Evolutionary conservation across 2,888 invertebrate species (phyloP).

Genomic region (Podotricha telesiphe): DNA sequence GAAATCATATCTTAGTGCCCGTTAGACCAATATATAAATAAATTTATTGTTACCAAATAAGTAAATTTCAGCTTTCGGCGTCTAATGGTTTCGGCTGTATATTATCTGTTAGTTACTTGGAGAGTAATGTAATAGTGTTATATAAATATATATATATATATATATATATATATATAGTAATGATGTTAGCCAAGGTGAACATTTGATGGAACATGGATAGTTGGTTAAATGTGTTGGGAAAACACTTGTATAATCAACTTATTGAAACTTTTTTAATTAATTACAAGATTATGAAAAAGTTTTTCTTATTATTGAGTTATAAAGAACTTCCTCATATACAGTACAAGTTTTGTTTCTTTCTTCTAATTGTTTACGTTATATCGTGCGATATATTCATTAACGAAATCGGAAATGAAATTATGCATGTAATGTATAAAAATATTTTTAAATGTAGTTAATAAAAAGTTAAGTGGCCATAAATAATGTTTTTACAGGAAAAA

Average conservation of each 20-base stretch:
- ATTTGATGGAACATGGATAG: too few species aligned
- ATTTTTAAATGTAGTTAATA: too few species aligned
- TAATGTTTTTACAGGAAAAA: too few species aligned
- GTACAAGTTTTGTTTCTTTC: not conserved
- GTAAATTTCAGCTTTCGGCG: too few species aligned
- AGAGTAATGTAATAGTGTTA: not conserved
- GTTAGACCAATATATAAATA: too few species aligned
- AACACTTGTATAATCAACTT: not conserved
- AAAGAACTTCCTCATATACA: not conserved
- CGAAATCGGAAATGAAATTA: too few species aligned
- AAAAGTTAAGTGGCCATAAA: too few species aligned
- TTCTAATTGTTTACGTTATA: not conserved
- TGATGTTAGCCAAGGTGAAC: not conserved
- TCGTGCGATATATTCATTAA: not conserved
- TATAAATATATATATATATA: not conserved
- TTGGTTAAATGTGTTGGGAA: constrained; percentile 1
- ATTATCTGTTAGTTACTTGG: not conserved
- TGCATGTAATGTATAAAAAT: too few species aligned
- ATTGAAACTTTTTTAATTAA: constrained; percentile 10
- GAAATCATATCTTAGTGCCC: too few species aligned
- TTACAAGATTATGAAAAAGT: not conserved
- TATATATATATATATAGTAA: too few species aligned
- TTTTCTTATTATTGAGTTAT: constrained; percentile 7
- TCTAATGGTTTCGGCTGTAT: not conserved
- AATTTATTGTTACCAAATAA: too few species aligned